These are phyloP conservation scores for Bradypodion ventrale DNA, from an alignment of 2,797 vertebrate genomes.

Conservation along the genomic window DNA sequence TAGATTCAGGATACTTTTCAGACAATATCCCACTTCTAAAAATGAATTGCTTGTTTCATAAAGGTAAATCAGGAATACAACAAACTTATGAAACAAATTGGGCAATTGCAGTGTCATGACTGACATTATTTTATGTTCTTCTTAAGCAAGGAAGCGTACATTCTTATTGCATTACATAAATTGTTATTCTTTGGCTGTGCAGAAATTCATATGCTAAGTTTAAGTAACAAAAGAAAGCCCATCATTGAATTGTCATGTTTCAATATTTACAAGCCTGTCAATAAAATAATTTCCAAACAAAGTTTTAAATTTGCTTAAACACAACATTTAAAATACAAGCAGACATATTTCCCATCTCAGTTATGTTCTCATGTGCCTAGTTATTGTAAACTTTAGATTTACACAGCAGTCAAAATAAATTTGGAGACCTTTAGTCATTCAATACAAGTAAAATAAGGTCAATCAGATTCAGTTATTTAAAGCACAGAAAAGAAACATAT, in stretches of 20 bases:
- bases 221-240: no score
- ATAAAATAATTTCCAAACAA: no score
- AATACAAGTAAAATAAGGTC: not conserved
- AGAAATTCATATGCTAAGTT: not conserved
- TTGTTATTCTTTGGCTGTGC: not conserved
- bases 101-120: not conserved
- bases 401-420: not conserved
- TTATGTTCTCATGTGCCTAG: no score
- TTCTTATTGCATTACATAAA: not conserved
- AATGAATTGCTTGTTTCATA: not conserved
- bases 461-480: not conserved
- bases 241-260: no score
- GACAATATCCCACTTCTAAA: not conserved
- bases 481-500: not conserved
- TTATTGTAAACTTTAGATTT: not conserved
- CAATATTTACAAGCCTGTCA: no score
- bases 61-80: not conserved
- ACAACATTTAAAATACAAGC: no score
- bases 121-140: not conserved
- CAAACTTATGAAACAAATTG: not conserved
- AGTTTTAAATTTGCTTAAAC: no score
- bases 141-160: not conserved
- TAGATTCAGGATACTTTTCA: not conserved
- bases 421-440: not conserved
- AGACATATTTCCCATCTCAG: no score